A percentile compares a stretch with the other conserved stretches of the same genome.
Evolutionary conservation across 2,888 invertebrate species (phyloP).

Genomic region (Stomorhina lunata): DNA sequence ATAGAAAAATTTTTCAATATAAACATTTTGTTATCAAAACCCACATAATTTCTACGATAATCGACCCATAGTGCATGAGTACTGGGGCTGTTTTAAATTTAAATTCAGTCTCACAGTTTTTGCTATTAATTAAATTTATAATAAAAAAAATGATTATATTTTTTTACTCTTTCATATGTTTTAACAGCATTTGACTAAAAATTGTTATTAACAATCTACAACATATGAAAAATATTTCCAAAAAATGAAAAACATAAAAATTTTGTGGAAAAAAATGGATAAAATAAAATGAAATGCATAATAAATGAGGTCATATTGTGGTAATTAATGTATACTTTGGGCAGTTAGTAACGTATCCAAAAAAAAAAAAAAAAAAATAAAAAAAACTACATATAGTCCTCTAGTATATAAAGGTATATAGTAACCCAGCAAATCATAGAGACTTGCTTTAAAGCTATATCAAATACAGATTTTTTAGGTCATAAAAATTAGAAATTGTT

Average conservation of each 20-base stretch:
- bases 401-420: no score
- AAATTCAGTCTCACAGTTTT: background rate
- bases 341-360: constrained; percentile 40
- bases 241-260: background rate
- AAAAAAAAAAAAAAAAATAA: background rate
- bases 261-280: background rate
- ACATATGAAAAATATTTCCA: constrained; percentile 22
- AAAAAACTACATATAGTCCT: no score
- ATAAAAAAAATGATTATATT: constrained; percentile 25
- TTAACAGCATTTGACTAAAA: constrained; percentile 33
- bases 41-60: no score
- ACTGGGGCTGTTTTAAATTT: no score
- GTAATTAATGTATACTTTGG: constrained; percentile 49
- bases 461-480: no score
- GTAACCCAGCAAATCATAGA: background rate
- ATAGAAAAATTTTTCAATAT: no score
- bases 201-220: constrained; percentile 41
- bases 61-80: no score
- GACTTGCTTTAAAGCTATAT: background rate
- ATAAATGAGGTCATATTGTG: constrained; percentile 59
- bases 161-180: constrained; percentile 9
- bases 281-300: constrained; percentile 47
- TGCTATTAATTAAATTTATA: background rate
- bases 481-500: no score
- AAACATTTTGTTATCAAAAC: no score